These are phyloP conservation scores for Romanomermis culicivorax DNA, from an alignment of 2,888 invertebrate species.

Conservation along the genomic window DNA sequence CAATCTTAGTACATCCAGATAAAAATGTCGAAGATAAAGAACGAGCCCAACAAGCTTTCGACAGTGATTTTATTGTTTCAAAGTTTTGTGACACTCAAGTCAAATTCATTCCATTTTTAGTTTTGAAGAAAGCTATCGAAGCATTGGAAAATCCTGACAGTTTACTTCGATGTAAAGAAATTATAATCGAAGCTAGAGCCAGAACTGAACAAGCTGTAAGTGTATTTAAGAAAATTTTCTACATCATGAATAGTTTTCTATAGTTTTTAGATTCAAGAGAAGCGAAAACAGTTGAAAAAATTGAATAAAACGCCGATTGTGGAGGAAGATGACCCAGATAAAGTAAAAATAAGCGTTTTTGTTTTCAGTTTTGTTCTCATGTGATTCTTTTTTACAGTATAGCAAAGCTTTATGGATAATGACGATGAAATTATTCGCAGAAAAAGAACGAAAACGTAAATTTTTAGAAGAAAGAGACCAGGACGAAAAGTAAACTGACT, in stretches of 20 bases:
- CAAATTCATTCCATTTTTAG: conserved; percentile 32
- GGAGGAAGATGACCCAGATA: conserved; percentile 24
- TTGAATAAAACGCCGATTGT: conserved; percentile 15
- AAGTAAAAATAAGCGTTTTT: conserved; percentile 10
- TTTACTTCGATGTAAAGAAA: conserved; percentile 72
- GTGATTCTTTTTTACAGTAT: conserved; percentile 30
- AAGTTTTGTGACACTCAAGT: too few species aligned
- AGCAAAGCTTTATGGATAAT: conserved; percentile 90
- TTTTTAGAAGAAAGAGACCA: conserved; percentile 67
- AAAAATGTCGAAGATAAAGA: conserved; percentile 92
- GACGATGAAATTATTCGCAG: conserved; percentile 90
- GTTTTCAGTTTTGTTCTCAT: not conserved
- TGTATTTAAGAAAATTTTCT: not conserved
- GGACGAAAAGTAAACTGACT: conserved; percentile 46
- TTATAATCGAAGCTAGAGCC: conserved; percentile 88
- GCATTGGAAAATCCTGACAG: conserved; percentile 71
- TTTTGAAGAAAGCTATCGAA: conserved; percentile 50
- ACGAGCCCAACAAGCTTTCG: conserved; percentile 53
- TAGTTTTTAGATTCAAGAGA: conserved; percentile 53
- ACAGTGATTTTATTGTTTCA: conserved; percentile 32
- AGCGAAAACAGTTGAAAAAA: conserved; percentile 41
- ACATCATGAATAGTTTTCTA: too few species aligned
- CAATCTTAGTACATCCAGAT: conserved; percentile 95
- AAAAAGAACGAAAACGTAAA: conserved; percentile 62
- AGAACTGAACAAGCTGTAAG: conserved; percentile 69